phyloP scores from a whole-genome alignment of 2,113 vertebrate species.

The Benitochromis conjunctus region DNA sequence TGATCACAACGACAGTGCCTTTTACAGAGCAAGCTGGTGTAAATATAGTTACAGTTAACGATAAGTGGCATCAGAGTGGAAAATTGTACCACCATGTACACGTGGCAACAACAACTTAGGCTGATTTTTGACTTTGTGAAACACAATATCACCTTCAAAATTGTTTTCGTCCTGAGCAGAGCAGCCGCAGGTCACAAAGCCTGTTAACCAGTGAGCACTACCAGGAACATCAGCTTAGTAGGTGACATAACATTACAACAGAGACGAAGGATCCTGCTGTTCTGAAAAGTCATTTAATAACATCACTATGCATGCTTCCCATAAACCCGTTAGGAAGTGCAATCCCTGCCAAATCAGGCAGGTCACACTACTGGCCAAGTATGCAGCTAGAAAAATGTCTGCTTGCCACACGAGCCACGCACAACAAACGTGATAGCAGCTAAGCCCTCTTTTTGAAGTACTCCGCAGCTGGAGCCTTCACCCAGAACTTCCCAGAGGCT shows the following conservation, averaged over 20 bases:
- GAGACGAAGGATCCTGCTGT: neutral
- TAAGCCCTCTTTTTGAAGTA: neutral
- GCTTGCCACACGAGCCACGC: neutral
- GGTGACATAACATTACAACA: slow-evolving; percentile 58
- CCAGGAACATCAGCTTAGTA: slow-evolving; percentile 54
- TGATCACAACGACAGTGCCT: neutral
- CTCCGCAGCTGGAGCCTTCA: neutral
- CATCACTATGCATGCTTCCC: neutral
- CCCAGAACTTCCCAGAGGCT: neutral
- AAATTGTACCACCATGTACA: neutral
- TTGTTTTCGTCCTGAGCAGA: neutral
- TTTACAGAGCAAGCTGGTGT: neutral
- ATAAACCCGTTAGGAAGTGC: neutral
- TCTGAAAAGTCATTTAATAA: slow-evolving; percentile 1
- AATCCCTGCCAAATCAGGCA: neutral
- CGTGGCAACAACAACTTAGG: neutral
- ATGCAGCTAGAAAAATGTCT: neutral
- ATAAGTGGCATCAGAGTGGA: neutral
- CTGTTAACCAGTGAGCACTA: slow-evolving; percentile 32
- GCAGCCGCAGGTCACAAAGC: slow-evolving; percentile 30
- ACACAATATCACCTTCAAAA: neutral
- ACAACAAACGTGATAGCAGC: neutral
- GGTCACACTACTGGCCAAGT: neutral
- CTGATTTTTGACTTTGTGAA: neutral
- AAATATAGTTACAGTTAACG: neutral